Evolutionary conservation across 2,113 vertebrate species (phyloP).

Genomic region (Ochotona curzoniae): DNA sequence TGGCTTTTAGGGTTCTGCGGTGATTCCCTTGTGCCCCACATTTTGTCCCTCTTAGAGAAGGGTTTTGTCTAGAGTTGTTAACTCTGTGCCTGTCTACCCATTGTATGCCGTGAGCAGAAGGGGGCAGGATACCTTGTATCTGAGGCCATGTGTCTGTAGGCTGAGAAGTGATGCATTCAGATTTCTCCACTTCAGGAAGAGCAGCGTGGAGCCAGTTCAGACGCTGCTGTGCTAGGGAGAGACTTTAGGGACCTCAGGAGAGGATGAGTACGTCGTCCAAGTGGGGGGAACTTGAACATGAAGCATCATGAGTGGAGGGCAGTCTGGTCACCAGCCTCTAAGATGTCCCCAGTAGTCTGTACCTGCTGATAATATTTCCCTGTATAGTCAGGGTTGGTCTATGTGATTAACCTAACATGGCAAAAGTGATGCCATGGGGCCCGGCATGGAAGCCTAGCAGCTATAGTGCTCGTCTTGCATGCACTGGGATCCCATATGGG

Average conservation of each 20-base stretch:
- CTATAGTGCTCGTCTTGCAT: too few relatives aligned
- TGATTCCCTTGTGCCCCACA: not conserved
- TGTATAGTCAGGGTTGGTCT: not conserved
- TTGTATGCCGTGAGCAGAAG: not conserved
- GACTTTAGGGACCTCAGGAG: not conserved
- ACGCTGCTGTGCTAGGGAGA: not conserved
- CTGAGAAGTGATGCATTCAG: not conserved
- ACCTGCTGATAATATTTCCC: not conserved
- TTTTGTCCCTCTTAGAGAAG: not conserved
- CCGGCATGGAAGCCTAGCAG: too few relatives aligned
- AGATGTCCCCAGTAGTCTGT: not conserved
- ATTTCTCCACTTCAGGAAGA: not conserved
- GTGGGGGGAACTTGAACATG: not conserved
- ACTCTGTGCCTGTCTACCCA: not conserved
- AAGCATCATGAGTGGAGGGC: not conserved
- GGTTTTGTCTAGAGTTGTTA: not conserved
- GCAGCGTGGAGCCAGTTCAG: too few relatives aligned
- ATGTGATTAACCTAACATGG: not conserved
- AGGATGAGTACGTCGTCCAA: too few relatives aligned
- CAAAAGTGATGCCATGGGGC: not conserved
- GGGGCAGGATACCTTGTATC: not conserved
- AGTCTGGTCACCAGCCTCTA: not conserved
- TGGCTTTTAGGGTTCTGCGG: not conserved
- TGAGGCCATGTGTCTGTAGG: not conserved
- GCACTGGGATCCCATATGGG: too few relatives aligned